Percentiles rank a stretch among this genome's conserved stretches.
These are phyloP conservation scores for Burhinus bistriatus DNA, from an alignment of 2,113 vertebrate species.

Conservation along the genomic window DNA sequence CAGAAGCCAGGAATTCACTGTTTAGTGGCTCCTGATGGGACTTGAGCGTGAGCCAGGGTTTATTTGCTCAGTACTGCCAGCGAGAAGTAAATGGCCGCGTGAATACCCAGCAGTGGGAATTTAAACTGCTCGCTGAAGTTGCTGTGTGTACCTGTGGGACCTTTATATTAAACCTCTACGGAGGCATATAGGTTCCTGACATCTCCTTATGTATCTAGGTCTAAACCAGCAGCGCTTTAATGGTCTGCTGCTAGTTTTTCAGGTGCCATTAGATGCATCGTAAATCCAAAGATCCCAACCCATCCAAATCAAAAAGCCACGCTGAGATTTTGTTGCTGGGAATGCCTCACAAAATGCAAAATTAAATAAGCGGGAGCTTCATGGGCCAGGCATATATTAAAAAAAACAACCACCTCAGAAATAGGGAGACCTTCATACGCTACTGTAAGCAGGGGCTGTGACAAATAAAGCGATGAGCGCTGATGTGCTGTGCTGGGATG, in stretches of 20 bases:
- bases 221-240: not conserved
- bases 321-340: not conserved
- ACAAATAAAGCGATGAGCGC: not conserved
- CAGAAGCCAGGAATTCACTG: not conserved
- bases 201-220: not conserved
- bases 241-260: not conserved
- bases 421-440: not conserved
- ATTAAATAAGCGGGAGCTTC: not conserved
- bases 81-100: not conserved
- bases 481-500: not conserved
- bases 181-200: not conserved
- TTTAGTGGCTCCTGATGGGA: not conserved
- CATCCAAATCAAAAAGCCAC: not conserved
- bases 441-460: not conserved
- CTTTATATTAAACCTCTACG: not conserved
- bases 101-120: not conserved
- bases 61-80: not conserved
- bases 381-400: not conserved
- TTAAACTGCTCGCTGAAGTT: not conserved
- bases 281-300: not conserved
- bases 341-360: not conserved
- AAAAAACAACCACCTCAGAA: not conserved
- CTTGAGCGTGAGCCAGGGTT: not conserved
- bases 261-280: accelerated
- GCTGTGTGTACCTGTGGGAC: not conserved